Conservation (phyloP, 2,888 invertebrate genomes). For the Dendrolimus houi region DNA sequence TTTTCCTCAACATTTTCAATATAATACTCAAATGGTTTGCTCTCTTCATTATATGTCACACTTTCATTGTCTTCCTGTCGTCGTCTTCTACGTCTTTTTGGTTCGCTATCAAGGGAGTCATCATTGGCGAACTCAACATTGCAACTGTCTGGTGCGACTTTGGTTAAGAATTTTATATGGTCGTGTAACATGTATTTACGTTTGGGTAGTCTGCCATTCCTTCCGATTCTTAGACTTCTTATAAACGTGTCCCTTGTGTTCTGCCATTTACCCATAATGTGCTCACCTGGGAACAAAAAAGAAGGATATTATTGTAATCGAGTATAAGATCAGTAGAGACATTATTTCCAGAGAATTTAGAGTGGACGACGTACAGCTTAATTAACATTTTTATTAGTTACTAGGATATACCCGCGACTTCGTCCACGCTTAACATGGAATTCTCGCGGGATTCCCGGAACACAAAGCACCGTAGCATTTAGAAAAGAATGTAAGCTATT, state of each 20-base stretch:
- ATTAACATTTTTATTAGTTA: too few species aligned
- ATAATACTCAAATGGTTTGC: background rate
- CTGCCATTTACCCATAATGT: slow-evolving; percentile 55
- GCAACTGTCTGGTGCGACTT: slow-evolving; percentile 29
- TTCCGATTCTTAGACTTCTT: slow-evolving; percentile 39
- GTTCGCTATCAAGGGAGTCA: slow-evolving; percentile 2
- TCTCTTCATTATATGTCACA: background rate
- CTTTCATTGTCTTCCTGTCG: background rate
- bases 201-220: slow-evolving; percentile 37
- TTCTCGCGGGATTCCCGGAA: too few species aligned
- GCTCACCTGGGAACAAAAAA: slow-evolving; percentile 40
- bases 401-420: too few species aligned
- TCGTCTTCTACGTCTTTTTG: slow-evolving; percentile 24
- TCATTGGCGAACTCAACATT: slow-evolving; percentile 4
- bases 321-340: too few species aligned
- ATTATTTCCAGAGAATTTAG: too few species aligned
- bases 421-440: too few species aligned
- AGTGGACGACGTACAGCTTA: too few species aligned
- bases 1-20: background rate
- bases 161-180: slow-evolving; percentile 46
- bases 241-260: slow-evolving; percentile 61
- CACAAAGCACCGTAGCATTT: too few species aligned
- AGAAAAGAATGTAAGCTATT: too few species aligned
- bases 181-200: slow-evolving; percentile 47
- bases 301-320: background rate